Base-by-base conservation (phyloP, 1,140 invertebrate genomes). In the Uloborus diversus region DNA sequence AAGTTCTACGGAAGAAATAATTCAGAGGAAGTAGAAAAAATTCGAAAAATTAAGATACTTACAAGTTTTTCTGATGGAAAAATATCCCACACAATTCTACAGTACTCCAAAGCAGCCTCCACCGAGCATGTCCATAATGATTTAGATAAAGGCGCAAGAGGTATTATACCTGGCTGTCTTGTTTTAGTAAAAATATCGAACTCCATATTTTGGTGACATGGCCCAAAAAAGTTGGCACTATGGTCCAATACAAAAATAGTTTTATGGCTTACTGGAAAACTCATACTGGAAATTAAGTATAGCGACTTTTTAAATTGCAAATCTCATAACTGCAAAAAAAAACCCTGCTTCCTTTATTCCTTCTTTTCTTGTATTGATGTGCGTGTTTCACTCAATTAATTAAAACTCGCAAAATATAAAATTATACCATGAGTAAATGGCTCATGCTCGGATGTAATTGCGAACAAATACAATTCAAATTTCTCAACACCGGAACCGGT, bases 221-320 rank as follows among this genome's bases (percentile, higher is more conserved):
- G 93, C 17, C 49, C 62, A 83, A 92, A 91, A 86, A 97, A 96
- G 85, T 94, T 93, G 13, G 94, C 92, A 0, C 94, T 94, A 84
- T 96, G 95, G 85, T 99, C 97, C 70, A 99, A 86, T 2, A 99
- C 93, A 87, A 98, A 96, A 68, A 98, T 91, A 2, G 96, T 98
- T 88, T 99, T 99, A 85, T 98, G 95, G 23, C 80, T 81, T 2
- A 70, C 65, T 13, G 81, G 81, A 47, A 64, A 82, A 4, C 56
- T 28, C 81, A 82, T 82, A 14, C n/a, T n/a, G n/a, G n/a, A n/a
- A n/a, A n/a, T n/a, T n/a, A n/a, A n/a, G n/a, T n/a, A n/a, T n/a
- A n/a, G n/a, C n/a, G n/a, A n/a, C n/a, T n/a, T n/a, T n/a, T n/a
- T n/a, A n/a, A n/a, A n/a, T n/a, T n/a, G n/a, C n/a, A n/a, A n/a